Conservation (phyloP, 2,797 vertebrate species). For the Sebastes trivittatus region DNA sequence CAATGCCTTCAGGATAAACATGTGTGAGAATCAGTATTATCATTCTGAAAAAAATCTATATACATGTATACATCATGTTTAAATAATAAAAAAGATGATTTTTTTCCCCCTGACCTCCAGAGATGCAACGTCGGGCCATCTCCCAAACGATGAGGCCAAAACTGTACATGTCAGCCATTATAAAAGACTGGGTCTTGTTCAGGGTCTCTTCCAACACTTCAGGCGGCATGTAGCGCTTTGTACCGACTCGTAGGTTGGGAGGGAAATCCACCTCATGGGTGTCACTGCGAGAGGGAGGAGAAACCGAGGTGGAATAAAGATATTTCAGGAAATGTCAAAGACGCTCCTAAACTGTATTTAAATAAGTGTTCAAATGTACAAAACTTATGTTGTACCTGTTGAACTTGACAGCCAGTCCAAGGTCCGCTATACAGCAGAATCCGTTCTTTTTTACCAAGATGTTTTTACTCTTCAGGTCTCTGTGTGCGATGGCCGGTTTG, state of each 20-base stretch:
- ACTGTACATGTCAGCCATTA: constrained; percentile 99
- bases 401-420: constrained; percentile 96
- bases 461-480: constrained; percentile 98
- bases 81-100: neutral
- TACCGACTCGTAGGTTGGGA: constrained; percentile 93
- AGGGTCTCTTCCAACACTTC: constrained; percentile 96
- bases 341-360: neutral
- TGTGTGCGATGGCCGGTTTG: constrained; percentile 95
- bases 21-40: neutral
- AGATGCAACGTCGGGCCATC: constrained; percentile 91
- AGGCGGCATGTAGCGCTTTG: constrained; percentile 98
- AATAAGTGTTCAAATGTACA: neutral
- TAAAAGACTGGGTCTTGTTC: constrained; percentile 94
- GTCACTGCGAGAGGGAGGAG: constrained; percentile 79
- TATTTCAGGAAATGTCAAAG: neutral
- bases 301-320: neutral
- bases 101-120: constrained; percentile 85
- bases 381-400: constrained; percentile 84
- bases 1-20: constrained; percentile 83
- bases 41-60: neutral
- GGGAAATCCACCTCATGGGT: constrained; percentile 97
- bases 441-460: constrained; percentile 97
- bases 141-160: constrained; percentile 98
- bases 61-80: too few relatives aligned
- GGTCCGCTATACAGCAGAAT: constrained; percentile 94